Conservation (phyloP, 2,113 vertebrate species). For the Cavia aperea region DNA sequence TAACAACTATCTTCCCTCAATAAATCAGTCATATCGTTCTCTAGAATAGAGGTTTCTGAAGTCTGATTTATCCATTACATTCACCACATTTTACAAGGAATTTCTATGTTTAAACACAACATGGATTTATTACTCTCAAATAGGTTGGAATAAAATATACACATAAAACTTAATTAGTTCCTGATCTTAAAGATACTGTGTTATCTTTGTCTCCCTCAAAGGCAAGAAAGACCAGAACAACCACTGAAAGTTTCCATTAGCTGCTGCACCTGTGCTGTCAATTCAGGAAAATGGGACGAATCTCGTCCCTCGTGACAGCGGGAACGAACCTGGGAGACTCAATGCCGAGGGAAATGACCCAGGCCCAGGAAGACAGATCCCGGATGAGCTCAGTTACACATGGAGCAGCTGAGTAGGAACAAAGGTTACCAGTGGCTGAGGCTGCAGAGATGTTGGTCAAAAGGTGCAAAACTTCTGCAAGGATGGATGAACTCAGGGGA, state of each 20-base stretch:
- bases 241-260: neutral
- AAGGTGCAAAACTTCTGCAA: neutral
- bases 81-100: conserved; percentile 26
- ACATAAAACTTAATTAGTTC: conserved; percentile 17
- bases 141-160: conserved; percentile 23
- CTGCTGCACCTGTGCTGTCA: neutral
- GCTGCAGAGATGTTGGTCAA: neutral
- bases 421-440: too few relatives aligned
- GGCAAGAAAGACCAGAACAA: neutral
- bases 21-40: conserved; percentile 35
- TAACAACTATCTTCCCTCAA: neutral
- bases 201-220: conserved; percentile 11
- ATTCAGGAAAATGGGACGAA: conserved; percentile 4
- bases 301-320: neutral
- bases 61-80: conserved; percentile 10
- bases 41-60: conserved; percentile 11
- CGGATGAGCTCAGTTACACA: neutral
- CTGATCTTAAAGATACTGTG: conserved; percentile 4
- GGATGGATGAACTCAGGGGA: neutral
- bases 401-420: neutral
- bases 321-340: neutral
- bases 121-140: conserved; percentile 8
- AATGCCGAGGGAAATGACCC: neutral
- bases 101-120: neutral
- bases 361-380: neutral